phyloP scores from a whole-genome alignment of 2,888 invertebrate genomes.

The Sphinx pinastri region DNA sequence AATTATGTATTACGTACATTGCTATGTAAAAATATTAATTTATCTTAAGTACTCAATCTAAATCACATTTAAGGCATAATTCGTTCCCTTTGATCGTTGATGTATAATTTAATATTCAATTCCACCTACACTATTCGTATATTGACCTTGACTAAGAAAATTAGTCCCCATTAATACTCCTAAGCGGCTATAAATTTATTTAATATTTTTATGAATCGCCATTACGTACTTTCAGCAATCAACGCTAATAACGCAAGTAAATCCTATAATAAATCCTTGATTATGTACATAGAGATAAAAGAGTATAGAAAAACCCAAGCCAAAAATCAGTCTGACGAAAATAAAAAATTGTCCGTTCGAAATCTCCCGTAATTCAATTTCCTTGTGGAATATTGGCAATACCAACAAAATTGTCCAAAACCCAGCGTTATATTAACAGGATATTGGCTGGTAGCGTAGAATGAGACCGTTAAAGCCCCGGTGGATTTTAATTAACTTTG shows the following conservation, averaged over 20 bases:
- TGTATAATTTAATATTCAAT: background rate
- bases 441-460: conserved; percentile 55
- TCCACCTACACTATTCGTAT: background rate
- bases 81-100: background rate
- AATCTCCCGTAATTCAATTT: conserved; percentile 60
- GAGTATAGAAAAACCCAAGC: background rate
- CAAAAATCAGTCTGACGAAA: background rate
- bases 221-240: background rate
- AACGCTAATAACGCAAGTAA: background rate
- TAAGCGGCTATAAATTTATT: too few relatives aligned
- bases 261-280: background rate
- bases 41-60: too few relatives aligned
- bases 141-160: too few relatives aligned
- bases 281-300: background rate
- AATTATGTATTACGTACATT: too few relatives aligned
- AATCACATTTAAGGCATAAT: background rate
- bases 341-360: conserved; percentile 41
- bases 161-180: too few relatives aligned
- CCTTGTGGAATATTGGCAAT: conserved; percentile 61
- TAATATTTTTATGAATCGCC: too few relatives aligned
- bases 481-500: conserved; percentile 63
- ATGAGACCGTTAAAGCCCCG: conserved; percentile 54
- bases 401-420: conserved; percentile 60
- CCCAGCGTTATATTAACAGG: conserved; percentile 56
- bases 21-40: too few relatives aligned